Base-by-base conservation (phyloP, 2,797 vertebrate species). In the Coranthus polyacanthus region DNA sequence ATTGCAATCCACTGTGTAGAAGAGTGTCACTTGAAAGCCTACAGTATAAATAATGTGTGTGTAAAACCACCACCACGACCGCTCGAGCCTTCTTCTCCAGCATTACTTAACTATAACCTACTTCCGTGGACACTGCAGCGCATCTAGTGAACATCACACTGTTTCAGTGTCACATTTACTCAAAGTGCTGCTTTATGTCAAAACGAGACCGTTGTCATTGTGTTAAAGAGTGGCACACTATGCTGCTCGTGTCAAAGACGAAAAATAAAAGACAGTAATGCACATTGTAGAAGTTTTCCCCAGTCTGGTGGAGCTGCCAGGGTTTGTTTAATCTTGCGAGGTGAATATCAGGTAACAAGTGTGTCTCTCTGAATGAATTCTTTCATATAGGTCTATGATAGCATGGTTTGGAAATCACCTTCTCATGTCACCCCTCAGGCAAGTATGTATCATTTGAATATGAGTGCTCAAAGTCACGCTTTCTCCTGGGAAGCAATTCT, bases 1-100 rank as follows among this genome's bases (percentile, higher is more conserved):
- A 55, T 47, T 79, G 79, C 63, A 61, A 82, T 80, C 78, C 75
- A 21, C 56, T 53, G 60, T 17, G 42, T 45, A 36, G 42, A n/a
- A 66, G 73, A 80, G 82, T 50, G 56, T 84, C 83, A 72, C 75
- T 83, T 55, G 52, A 79, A 64, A 70, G 61, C 54, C 58, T 61
- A 37, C 76, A 51, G 72, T 82, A 82, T 88, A 62, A 85, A 85
- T 89, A 71, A 86, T 80, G 55, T 65, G 55, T 65, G 82, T 68
- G 75, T 0, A 18, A 61, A 73, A 59, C 54, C 82, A 46, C 22
- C 82, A 46, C 22, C 38, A 0, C 49, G 34, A 1, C 58, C 36
- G 53, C 53, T 17, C 39, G 45, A 79, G 75, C 50, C 21, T 61
- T 37, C 44, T 61, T 54, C 45, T n/a, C 56, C 69, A 46, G 68